Base-by-base conservation (phyloP, 2,888 invertebrate genomes). In the Dolichopus griseipennis region DNA sequence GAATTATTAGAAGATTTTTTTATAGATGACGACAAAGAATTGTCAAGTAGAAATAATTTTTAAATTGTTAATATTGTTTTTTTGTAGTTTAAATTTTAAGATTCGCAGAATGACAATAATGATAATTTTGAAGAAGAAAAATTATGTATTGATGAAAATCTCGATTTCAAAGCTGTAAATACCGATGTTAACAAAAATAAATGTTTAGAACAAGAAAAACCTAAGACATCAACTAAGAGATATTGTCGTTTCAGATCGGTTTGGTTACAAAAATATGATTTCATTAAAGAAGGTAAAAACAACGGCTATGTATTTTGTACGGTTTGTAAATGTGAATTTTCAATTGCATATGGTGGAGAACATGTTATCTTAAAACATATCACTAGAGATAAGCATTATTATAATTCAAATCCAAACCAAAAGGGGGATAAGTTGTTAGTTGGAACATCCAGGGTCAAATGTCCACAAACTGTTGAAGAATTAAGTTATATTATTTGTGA, bases 401-500 rank as follows among this genome's bases (percentile, higher is more conserved):
- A 27, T 10, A 62, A 67, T 52, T 33, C 66, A 41, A 65, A 70
- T 37, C 69, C 72, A 4, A 66, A 65, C 12, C 76, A 76, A 69
- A 73, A 74, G 0, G 37, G 75, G 10, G 74, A 71, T 12, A 75
- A 75, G 37, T 73, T 73, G 2, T 71, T 72, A 21, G 74, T 75
- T 70, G 75, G 73, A 21, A 70, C 73, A n/a, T 8, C 9, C 2
- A 22, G 62, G 12, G 12, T 22, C 3, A 62, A 62, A 62, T 21
- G 9, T 12, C 8, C 21, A 7, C 22, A 21, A 62, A 62, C 5
- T 62, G 9, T 22, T 2, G 18, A 62, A 3, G 62, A 62, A 62
- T 15, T 22, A 9, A 22, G 9, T 64, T 64, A 4, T 18, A 52
- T n/a, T 18, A 64, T 64, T 20, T 64, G 64, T 37, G 64, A 64